Evolutionary conservation across 2,888 invertebrate genomes (phyloP).

Genomic region (Sinodicranocentrus sp.): DNA sequence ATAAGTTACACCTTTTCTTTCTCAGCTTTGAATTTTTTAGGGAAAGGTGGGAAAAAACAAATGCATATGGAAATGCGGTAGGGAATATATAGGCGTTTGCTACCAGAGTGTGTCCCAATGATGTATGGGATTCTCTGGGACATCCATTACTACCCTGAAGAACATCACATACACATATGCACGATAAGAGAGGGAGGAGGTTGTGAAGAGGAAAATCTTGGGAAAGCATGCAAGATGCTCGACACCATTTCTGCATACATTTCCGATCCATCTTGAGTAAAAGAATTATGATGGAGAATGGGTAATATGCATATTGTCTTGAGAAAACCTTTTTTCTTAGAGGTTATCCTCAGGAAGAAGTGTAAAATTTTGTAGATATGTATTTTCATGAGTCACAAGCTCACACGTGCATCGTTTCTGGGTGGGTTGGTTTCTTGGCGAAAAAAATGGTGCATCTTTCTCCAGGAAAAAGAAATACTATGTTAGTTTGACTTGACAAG

Average conservation of each 20-base stretch:
- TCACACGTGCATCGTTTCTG: not conserved
- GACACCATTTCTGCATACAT: not conserved
- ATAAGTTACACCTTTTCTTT: not conserved
- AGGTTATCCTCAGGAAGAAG: no score
- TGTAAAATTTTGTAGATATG: no score
- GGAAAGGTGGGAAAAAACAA: not conserved
- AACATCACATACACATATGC: not conserved
- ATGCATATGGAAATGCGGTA: not conserved
- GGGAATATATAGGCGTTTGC: no score
- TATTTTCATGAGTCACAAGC: no score
- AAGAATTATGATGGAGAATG: not conserved
- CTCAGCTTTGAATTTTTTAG: not conserved
- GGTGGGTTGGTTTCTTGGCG: not conserved
- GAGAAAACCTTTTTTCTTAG: no score
- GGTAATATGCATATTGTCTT: no score
- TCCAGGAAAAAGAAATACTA: not conserved
- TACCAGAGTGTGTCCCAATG: not conserved
- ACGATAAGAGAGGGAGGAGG: not conserved
- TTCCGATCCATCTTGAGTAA: not conserved
- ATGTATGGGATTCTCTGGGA: slow-evolving; percentile 9
- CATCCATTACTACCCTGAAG: slow-evolving; percentile 18
- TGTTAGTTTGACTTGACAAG: no score
- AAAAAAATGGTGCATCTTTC: not conserved
- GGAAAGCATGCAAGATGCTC: not conserved
- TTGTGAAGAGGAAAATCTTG: not conserved